Evolutionary conservation across 2,797 vertebrate species (phyloP).

Genomic region (Yasuhikotakia modesta): DNA sequence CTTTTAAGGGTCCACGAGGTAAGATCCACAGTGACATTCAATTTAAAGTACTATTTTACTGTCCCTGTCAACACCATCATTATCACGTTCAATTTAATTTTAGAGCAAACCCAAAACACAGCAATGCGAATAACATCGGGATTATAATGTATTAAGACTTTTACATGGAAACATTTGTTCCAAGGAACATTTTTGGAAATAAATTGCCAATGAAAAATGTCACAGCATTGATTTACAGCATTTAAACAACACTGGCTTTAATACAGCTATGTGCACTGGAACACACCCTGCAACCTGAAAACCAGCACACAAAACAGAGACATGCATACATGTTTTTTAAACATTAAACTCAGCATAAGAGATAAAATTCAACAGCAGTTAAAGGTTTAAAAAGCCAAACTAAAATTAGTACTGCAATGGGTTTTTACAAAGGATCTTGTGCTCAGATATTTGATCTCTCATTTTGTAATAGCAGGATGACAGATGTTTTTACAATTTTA

Average conservation of each 20-base stretch:
- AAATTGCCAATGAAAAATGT: conserved; percentile 10
- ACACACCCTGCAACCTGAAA: background rate
- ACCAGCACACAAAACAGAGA: background rate
- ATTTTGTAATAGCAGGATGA: too few relatives aligned
- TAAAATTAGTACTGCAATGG: too few relatives aligned
- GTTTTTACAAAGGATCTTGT: too few relatives aligned
- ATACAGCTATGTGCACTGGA: background rate
- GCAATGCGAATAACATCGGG: conserved; percentile 9
- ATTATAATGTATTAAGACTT: conserved; percentile 14
- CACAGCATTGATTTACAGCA: background rate
- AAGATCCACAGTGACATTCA: background rate
- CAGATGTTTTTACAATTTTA: too few relatives aligned
- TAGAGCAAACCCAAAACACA: conserved; percentile 16
- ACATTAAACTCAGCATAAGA: too few relatives aligned
- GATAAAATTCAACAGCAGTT: too few relatives aligned
- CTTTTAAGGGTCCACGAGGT: background rate
- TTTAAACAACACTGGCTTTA: background rate
- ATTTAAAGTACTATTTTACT: conserved; percentile 21
- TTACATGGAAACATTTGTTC: conserved; percentile 9
- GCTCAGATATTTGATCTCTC: too few relatives aligned
- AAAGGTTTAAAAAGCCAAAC: too few relatives aligned
- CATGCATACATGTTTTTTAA: background rate
- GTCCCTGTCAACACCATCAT: conserved; percentile 23
- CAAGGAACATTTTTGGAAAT: background rate
- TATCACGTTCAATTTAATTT: conserved; percentile 31